Evolutionary conservation across 2,113 vertebrate species (phyloP), one percentile per base, ranked within the genome.

Genomic region (Pagrus major): DNA sequence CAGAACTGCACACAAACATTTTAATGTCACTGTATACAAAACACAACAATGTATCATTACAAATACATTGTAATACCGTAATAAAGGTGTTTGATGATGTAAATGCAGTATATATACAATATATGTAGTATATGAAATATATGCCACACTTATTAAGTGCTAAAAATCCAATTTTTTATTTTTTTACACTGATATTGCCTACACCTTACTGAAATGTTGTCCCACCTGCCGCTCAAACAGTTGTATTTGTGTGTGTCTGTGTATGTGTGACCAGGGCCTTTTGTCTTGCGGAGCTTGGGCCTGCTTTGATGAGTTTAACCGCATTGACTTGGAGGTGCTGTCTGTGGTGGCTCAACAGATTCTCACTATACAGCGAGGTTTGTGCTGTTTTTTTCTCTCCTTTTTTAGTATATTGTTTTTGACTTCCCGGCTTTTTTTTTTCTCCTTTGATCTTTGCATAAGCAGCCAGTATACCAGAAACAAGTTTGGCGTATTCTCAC

Each of bases 271-370:
- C 2, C 71, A 97, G 96, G 97, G 96, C 35, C 93, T 97, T 75
- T 91, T 98, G 89, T 97, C 96, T 58, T 96, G 96, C 64, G 96
- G 96, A 63, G 97, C 96, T 20, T 97, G 97, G 97, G 97, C 97
- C 83, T 97, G 97, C 91, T 98, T 98, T 92, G 97, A 98, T 91
- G 97, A 98, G 89, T 98, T 98, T 87, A 98, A 98, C 91, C 95
- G 96, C 79, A 98, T 97, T 86, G 97, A 98, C 92, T 92, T 97
- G 94, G 97, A 98, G 94, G 96, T 97, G 54, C 95, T 97, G 41
- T 97, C 97, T 71, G 97, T 97, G 78, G 97, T 98, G 74, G 97
- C 97, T 70, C 97, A 97, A 86, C 97, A 98, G 93, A 98, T 98
- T 88, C 96, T 98, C 84, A 98, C 97, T 63, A 97, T 98, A 78